These are phyloP conservation scores for Pseudomyrmex flavicornis DNA, from an alignment of 1,140 invertebrate genomes.

Conservation along the genomic window DNA sequence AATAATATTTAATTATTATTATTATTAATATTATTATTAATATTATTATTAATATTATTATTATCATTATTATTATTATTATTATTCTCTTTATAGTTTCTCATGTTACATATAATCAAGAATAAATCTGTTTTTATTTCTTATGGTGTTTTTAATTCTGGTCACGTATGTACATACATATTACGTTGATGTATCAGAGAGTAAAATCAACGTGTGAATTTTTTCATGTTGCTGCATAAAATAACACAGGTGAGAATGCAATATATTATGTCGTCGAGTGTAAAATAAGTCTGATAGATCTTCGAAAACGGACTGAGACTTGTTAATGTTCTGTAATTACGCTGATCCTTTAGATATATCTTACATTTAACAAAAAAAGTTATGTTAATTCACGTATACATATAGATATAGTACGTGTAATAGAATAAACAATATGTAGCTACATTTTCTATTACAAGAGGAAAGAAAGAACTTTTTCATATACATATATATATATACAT, in stretches of 20 bases:
- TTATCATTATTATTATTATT: too few relatives aligned
- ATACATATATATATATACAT: constrained; percentile 62
- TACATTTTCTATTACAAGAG: constrained; percentile 73
- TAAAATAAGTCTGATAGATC: constrained; percentile 48
- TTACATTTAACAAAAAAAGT: constrained; percentile 57
- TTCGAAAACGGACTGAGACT: constrained; percentile 67
- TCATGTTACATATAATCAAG: constrained; percentile 77
- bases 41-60: too few relatives aligned
- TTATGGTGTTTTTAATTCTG: constrained; percentile 76
- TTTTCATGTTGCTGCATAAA: constrained; percentile 33
- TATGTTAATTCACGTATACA: constrained; percentile 63
- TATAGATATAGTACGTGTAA: constrained; percentile 62
- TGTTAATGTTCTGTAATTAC: constrained; percentile 71
- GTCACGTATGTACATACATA: constrained; percentile 78
- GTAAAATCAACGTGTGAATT: constrained; percentile 40
- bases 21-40: too few relatives aligned
- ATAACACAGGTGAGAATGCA: not conserved
- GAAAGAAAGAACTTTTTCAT: constrained; percentile 58
- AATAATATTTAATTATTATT: too few relatives aligned
- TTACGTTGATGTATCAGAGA: constrained; percentile 68
- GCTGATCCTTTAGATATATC: constrained; percentile 62
- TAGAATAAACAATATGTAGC: constrained; percentile 61
- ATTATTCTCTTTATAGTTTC: constrained; percentile 83
- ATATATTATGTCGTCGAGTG: constrained; percentile 16
- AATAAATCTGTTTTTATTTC: constrained; percentile 83